Conservation (phyloP, 1,140 invertebrate genomes). For the Steinernema feltiae region DNA sequence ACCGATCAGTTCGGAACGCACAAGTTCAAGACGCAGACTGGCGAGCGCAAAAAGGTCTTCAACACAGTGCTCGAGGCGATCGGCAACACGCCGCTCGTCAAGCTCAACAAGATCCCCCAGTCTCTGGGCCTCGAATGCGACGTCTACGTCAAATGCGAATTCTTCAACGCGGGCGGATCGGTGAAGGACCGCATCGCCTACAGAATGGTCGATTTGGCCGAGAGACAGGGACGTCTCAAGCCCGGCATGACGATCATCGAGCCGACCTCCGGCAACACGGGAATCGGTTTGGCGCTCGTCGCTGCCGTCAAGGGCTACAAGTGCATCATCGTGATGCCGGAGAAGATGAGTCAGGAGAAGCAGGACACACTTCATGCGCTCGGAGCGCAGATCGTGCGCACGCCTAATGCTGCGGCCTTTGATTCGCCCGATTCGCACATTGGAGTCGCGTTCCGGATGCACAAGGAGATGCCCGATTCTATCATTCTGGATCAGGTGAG, state of each 20-base stretch:
- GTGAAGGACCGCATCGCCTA: conserved; percentile 92
- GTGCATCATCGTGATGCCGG: conserved; percentile 95
- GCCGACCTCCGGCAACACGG: conserved; percentile 72
- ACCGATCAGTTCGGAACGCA: neutral
- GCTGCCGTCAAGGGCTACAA: conserved; percentile 87
- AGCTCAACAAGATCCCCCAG: conserved; percentile 77
- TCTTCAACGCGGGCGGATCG: conserved; percentile 91
- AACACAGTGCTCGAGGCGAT: conserved; percentile 77
- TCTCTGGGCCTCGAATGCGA: conserved; percentile 79
- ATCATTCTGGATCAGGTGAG: conserved; percentile 75
- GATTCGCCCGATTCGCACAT: conserved; percentile 84
- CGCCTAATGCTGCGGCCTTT: conserved; percentile 82
- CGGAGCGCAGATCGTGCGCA: conserved; percentile 89
- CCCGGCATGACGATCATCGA: conserved; percentile 81
- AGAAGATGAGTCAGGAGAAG: conserved; percentile 98
- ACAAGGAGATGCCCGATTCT: conserved; percentile 64
- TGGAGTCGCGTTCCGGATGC: conserved; percentile 75
- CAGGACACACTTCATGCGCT: conserved; percentile 69
- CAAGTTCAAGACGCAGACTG: neutral
- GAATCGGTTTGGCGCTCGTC: conserved; percentile 89
- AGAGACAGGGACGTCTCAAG: conserved; percentile 75
- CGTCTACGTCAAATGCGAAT: conserved; percentile 95
- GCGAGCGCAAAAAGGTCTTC: conserved; percentile 65
- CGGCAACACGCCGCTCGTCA: conserved; percentile 84
- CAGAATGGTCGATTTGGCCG: conserved; percentile 91